Conservation (phyloP, 2,797 vertebrate genomes). For the Myripristis jacobus region DNA sequence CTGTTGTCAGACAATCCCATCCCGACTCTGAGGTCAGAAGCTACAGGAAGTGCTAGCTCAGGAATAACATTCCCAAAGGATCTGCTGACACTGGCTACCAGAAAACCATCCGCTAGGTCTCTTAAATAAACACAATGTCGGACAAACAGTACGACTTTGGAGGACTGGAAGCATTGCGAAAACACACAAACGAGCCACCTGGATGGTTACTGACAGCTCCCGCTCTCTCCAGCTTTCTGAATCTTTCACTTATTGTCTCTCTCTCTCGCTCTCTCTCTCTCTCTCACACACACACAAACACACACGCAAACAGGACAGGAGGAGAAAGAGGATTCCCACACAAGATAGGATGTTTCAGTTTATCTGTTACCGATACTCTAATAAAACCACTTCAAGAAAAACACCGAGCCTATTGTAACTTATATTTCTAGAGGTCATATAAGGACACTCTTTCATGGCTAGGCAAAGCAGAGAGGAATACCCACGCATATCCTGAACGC, state of each 20-base stretch:
- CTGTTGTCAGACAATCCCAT: constrained; percentile 28
- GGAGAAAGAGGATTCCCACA: background rate
- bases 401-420: background rate
- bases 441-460: constrained; percentile 27
- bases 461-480: constrained; percentile 7
- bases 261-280: background rate
- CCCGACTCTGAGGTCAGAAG: constrained; percentile 29
- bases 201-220: background rate
- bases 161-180: background rate
- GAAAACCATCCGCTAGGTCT: constrained; percentile 22
- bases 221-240: too few relatives aligned
- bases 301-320: constrained; percentile 7
- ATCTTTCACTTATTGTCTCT: background rate
- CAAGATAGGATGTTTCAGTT: background rate
- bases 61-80: constrained; percentile 33
- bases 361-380: background rate
- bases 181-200: background rate
- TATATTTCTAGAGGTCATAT: constrained; percentile 11
- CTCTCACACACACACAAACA: background rate
- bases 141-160: background rate
- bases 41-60: constrained; percentile 31
- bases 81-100: constrained; percentile 16
- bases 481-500: background rate
- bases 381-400: background rate
- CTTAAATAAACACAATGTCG: constrained; percentile 36